phyloP scores from a whole-genome alignment of 2,797 vertebrate species.

The Moxostoma hubbsi region DNA sequence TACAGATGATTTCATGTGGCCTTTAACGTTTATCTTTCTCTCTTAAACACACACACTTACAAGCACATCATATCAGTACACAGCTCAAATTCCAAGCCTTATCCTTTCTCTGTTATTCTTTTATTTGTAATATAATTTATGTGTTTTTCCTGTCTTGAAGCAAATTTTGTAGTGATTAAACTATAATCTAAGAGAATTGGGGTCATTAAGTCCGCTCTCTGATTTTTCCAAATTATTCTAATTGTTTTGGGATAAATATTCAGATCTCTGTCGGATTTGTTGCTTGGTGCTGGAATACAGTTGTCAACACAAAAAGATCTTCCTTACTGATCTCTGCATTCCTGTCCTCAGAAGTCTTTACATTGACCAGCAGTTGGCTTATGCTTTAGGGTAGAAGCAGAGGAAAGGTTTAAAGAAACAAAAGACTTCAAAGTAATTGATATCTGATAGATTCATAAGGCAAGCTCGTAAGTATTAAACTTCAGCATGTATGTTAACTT shows the following conservation, averaged over 20 bases:
- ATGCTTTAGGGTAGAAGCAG: not conserved
- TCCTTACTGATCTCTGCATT: not conserved
- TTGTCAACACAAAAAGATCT: conserved; percentile 28
- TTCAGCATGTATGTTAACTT: no score
- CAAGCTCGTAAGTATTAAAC: no score
- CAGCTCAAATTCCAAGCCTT: not conserved
- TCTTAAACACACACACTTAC: not conserved
- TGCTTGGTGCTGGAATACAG: conserved; percentile 14
- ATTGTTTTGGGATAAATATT: conserved; percentile 30
- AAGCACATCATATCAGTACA: not conserved
- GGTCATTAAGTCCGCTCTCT: conserved; percentile 14
- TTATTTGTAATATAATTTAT: not conserved
- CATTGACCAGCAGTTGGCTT: conserved; percentile 19
- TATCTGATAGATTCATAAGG: not conserved
- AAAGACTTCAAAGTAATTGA: not conserved
- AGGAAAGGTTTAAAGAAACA: conserved; percentile 7
- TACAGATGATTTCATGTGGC: no score
- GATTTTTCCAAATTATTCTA: conserved; percentile 37
- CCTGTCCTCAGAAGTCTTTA: not conserved
- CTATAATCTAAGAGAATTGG: conserved; percentile 8
- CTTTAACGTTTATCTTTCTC: not conserved
- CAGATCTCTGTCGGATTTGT: conserved; percentile 9
- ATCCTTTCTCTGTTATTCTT: not conserved
- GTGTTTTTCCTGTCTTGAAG: conserved; percentile 3
- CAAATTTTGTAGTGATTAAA: conserved; percentile 11